Evolutionary conservation across 2,113 vertebrate species (phyloP).

Genomic region (Microtus pennsylvanicus): DNA sequence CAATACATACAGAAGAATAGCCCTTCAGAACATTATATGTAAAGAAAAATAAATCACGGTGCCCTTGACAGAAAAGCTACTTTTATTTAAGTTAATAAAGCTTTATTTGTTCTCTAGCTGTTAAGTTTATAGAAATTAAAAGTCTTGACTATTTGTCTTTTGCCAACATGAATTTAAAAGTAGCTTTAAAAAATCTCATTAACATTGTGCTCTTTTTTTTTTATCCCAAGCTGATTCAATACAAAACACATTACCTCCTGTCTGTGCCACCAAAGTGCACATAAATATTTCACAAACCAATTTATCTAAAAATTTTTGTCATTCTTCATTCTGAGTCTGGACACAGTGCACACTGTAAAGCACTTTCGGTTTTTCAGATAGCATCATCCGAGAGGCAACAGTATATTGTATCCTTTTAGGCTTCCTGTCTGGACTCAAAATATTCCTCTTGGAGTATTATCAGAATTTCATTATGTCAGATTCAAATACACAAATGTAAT

Average conservation of each 20-base stretch:
- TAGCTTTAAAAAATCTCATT: conserved; percentile 90
- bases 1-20: conserved; percentile 72
- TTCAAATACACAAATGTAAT: conserved; percentile 16
- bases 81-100: conserved; percentile 86
- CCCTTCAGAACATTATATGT: conserved; percentile 75
- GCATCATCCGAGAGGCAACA: conserved; percentile 68
- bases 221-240: conserved; percentile 85
- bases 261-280: conserved; percentile 86
- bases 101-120: conserved; percentile 87
- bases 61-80: conserved; percentile 87
- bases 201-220: conserved; percentile 82
- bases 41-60: conserved; percentile 80
- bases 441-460: conserved; percentile 64
- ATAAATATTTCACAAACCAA: conserved; percentile 91
- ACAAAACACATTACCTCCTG: conserved; percentile 89
- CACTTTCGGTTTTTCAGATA: conserved; percentile 83
- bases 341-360: conserved; percentile 82
- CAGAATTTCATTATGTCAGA: conserved; percentile 69
- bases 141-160: conserved; percentile 89
- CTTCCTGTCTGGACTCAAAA: conserved; percentile 70
- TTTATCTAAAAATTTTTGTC: conserved; percentile 88
- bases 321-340: conserved; percentile 86
- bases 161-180: conserved; percentile 89
- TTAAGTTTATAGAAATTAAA: conserved; percentile 91
- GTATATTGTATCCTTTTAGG: conserved; percentile 66